Evolutionary conservation across 2,797 vertebrate species (phyloP), one percentile per base, ranked within the genome.

Genomic region (Amblyopsis hoosieri): DNA sequence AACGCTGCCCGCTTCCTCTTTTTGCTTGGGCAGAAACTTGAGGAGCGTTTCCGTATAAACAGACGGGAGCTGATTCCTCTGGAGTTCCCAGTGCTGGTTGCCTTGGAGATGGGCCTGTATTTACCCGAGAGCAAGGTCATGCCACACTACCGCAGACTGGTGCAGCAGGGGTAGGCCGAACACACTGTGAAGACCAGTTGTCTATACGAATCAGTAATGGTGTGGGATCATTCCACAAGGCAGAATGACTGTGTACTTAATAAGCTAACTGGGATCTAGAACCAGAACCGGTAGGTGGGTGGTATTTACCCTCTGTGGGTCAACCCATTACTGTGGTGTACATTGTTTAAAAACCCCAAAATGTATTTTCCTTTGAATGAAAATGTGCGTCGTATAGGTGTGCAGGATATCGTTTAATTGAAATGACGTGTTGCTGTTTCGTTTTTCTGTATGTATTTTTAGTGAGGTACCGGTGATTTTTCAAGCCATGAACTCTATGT

Each of bases 31-130:
- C 75, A 99, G 98, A 98, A 97, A 83, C 84, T 99, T 82, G 98
- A 99, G 84, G 98, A 99, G 71, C 92, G 97, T 73, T 99, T 99
- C 81, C 91, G 97, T 17, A 95, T 99, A 73, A 98, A 96, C 93
- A 86, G 95, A 48, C 93, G 94, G 55, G 97, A 99, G 82, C 87
- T 99, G 72, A 94, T 97, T 19, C 94, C 93, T 14, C 94, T 99
- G 64, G 98, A 99, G 86, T 96, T 99, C 85, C 95, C 95, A 0
- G 96, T 98, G 71, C 95, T 99, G 4, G 97, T 99, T 71, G 97
- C 97, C 83, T 83, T 99, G 94, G 98, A 99, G 87, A 95, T 99
- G 84, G 96, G 95, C 5, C 96, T 99, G 14, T 98, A 99, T 69
- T 95, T 99, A 17, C 96, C 96, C 0, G 97, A 98, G 71, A 95